Conservation (phyloP, 2,797 vertebrate genomes). For the Vespertilio murinus region DNA sequence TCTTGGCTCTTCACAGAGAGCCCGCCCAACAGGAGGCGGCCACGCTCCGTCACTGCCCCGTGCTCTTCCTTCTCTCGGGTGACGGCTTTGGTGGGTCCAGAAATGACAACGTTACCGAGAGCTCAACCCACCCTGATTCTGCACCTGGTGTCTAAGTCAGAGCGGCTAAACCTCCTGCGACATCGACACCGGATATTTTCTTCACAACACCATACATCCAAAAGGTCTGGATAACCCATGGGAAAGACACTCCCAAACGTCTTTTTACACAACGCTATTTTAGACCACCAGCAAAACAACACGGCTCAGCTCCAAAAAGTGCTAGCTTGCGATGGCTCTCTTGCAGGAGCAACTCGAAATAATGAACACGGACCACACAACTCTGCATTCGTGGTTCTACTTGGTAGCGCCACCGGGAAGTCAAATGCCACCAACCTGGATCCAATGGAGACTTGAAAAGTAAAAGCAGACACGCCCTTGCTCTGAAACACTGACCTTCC, state of each 20-base stretch:
- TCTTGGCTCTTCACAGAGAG: neutral
- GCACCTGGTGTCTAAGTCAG: constrained; percentile 72
- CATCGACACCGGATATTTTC: constrained; percentile 56
- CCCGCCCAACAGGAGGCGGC: neutral
- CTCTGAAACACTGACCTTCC: constrained; percentile 39
- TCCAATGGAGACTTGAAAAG: constrained; percentile 35
- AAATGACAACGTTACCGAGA: neutral
- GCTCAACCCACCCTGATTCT: constrained; percentile 57
- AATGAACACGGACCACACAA: neutral
- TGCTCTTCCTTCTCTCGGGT: neutral
- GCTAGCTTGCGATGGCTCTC: neutral
- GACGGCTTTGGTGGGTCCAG: constrained; percentile 44
- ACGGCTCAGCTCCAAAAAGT: constrained; percentile 26
- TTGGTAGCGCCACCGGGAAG: neutral
- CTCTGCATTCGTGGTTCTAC: neutral
- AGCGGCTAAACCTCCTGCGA: constrained; percentile 69
- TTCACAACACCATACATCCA: constrained; percentile 64
- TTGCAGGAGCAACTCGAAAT: constrained; percentile 22
- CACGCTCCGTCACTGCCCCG: neutral
- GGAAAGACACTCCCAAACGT: constrained; percentile 28
- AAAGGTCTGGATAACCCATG: constrained; percentile 43
- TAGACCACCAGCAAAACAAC: neutral
- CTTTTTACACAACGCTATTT: neutral
- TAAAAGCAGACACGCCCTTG: constrained; percentile 42
- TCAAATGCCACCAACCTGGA: constrained; percentile 1